Evolutionary conservation across 2,888 invertebrate species (phyloP).

Genomic region (Emmelina monodactyla): DNA sequence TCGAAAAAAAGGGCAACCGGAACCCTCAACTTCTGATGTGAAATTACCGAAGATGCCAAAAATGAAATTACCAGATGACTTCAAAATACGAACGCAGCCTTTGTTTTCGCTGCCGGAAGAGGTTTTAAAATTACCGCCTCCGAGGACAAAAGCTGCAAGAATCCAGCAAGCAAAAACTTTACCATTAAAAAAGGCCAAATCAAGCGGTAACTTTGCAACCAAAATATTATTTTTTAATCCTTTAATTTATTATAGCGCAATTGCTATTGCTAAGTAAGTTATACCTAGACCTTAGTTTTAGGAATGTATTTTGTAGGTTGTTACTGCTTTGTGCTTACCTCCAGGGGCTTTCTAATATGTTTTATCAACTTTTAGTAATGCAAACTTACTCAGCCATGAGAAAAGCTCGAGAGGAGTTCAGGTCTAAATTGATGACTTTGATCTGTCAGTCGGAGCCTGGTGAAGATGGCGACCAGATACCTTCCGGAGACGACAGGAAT

Average conservation of each 20-base stretch:
- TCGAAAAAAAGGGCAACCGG: slow-evolving; percentile 46
- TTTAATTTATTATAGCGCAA: no score
- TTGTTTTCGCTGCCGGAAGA: slow-evolving; percentile 71
- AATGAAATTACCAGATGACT: slow-evolving; percentile 63
- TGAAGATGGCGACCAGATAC: slow-evolving; percentile 49
- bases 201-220: no score
- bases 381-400: slow-evolving; percentile 74
- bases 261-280: background rate
- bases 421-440: slow-evolving; percentile 78
- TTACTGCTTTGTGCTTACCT: background rate
- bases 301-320: background rate
- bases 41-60: slow-evolving; percentile 63
- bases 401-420: slow-evolving; percentile 82
- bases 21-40: slow-evolving; percentile 50
- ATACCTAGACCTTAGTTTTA: background rate
- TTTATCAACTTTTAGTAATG: slow-evolving; percentile 50
- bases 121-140: slow-evolving; percentile 55
- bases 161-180: no score
- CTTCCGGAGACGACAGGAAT: slow-evolving; percentile 72
- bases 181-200: no score
- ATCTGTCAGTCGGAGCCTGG: slow-evolving; percentile 68
- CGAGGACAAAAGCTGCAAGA: slow-evolving; percentile 37
- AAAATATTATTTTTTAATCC: no score
- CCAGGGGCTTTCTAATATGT: no score
- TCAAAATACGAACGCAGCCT: slow-evolving; percentile 62